phyloP scores from a whole-genome alignment of 2,888 invertebrate genomes.

The Idaea dimidiata region DNA sequence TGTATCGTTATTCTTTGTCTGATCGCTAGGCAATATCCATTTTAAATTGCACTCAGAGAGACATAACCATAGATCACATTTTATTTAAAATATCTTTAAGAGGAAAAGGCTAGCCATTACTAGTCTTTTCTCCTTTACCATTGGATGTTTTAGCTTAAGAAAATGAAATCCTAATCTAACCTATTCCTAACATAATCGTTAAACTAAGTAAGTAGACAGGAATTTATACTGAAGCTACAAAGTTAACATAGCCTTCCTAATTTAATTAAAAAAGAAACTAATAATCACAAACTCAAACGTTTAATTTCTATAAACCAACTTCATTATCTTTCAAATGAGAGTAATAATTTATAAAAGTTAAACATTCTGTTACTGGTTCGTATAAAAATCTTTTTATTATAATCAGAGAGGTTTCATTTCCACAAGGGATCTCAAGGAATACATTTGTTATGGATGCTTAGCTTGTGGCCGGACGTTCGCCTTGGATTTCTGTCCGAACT shows the following conservation, averaged over 20 bases:
- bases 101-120: too few relatives aligned
- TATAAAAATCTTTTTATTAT: constrained; percentile 22
- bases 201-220: too few relatives aligned
- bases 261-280: background rate
- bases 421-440: constrained; percentile 15
- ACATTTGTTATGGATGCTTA: constrained; percentile 19
- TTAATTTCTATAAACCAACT: background rate
- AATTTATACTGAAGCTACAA: background rate
- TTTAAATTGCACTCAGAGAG: too few relatives aligned
- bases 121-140: too few relatives aligned
- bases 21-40: too few relatives aligned
- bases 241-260: background rate
- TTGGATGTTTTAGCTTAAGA: too few relatives aligned
- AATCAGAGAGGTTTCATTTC: constrained; percentile 24
- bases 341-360: background rate
- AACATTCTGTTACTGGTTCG: background rate
- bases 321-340: background rate
- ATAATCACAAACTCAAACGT: background rate
- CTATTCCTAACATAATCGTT: too few relatives aligned
- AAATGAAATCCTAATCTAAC: too few relatives aligned
- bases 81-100: too few relatives aligned
- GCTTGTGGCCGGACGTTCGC: constrained; percentile 14
- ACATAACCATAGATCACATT: too few relatives aligned
- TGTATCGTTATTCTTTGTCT: too few relatives aligned
- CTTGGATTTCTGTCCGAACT: background rate